Base-by-base conservation (phyloP, 2,797 vertebrate species). In the Chiloscyllium punctatum region DNA sequence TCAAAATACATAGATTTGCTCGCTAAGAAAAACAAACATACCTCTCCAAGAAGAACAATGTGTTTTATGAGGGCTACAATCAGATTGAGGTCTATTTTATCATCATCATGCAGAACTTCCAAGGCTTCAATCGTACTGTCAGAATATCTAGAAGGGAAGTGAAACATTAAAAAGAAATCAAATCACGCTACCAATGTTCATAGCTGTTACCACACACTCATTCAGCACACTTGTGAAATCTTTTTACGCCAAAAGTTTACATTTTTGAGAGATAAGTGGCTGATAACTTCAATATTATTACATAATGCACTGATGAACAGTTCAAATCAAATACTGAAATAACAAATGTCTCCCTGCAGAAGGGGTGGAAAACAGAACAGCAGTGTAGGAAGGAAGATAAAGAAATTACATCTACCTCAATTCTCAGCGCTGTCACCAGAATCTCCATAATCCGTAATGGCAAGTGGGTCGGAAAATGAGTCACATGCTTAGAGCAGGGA, bases 61-160 rank as follows among this genome's bases (percentile, higher is more conserved):
- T 99, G 97, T 96, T 97, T 98, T 96, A 99, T 99, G 95, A 99
- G 98, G 1, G 98, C 98, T 96, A 98, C 96, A 91, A 99, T 98
- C 95, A 99, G 98, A 94, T 99, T 98, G 96, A 99, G 98, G 97
- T 99, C 99, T 79, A 99, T 98, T 97, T 98, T 99, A 15, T 99
- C 99, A 96, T 99, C 98, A 3, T 96, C 95, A 96, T 99, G 98
- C 96, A 99, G 97, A 97, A 97, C 98, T 97, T 98, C 98, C 96
- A 99, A 95, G 68, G 98, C 97, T 86, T 98, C 96, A 48, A 99
- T 97, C 23, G 99, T 99, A 96, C 96, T 97, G 94, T 98, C 97
- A 51, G 99, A 99, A 96, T 98, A 99, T 97, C 99, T 99, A 96
- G 9, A 96, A 95, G 96, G 96, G 96, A 82, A 3, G 90, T 96